phyloP scores from a whole-genome alignment of 2,113 vertebrate genomes.

The Rhinolophus sinicus region DNA sequence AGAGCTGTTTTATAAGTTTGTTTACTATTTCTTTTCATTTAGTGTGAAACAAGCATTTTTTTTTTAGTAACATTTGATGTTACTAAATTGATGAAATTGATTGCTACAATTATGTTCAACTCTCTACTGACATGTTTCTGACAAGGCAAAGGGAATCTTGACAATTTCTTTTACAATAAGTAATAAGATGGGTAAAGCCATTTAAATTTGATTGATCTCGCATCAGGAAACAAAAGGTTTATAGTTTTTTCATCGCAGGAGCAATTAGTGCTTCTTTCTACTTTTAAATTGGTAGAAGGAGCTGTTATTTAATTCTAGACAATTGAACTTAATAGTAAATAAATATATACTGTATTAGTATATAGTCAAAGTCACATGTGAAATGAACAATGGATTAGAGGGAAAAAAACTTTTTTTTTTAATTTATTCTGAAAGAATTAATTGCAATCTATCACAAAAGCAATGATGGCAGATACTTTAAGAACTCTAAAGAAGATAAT shows the following conservation, averaged over 20 bases:
- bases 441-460: not conserved
- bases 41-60: conserved; percentile 19
- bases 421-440: not conserved
- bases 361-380: not conserved
- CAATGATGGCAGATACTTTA: not conserved
- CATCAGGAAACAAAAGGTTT: conserved; percentile 11
- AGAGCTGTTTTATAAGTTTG: not conserved
- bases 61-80: not conserved
- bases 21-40: not conserved
- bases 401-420: not conserved
- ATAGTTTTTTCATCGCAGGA: not conserved
- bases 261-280: conserved; percentile 9
- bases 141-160: conserved; percentile 4
- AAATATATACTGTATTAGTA: not conserved
- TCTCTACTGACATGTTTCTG: conserved; percentile 4
- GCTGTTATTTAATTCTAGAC: not conserved
- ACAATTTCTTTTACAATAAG: not conserved
- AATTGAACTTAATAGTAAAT: conserved; percentile 24
- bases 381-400: not conserved
- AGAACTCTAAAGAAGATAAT: not conserved
- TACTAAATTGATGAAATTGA: not conserved
- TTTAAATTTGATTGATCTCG: conserved; percentile 6
- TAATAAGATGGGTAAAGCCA: not conserved
- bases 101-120: not conserved
- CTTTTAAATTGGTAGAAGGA: conserved; percentile 9